Percentiles rank a stretch among this genome's conserved stretches.
phyloP scores from a whole-genome alignment of 92 coral and sea anemone species.

The Blastomussa wellsi region DNA sequence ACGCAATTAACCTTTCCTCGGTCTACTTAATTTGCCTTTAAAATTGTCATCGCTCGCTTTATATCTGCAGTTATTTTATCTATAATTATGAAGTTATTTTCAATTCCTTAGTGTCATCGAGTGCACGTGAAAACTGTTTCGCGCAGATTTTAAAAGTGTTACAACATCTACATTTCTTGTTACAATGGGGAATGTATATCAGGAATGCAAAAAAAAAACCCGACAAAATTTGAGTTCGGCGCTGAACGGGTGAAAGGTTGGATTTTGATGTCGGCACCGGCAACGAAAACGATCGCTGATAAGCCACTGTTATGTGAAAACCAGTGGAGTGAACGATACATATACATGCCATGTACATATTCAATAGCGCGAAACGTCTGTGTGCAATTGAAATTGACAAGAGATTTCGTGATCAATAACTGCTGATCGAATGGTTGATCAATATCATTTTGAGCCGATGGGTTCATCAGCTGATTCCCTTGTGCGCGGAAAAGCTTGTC shows the following conservation, averaged over 20 bases:
- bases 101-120: neutral
- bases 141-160: neutral
- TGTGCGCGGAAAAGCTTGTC: slow-evolving; percentile 21
- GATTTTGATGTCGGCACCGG: neutral
- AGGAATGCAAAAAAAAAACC: neutral
- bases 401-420: slow-evolving; percentile 27
- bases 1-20: neutral
- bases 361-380: neutral
- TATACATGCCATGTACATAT: too few relatives aligned
- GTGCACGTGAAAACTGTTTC: neutral
- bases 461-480: neutral
- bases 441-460: neutral
- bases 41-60: neutral
- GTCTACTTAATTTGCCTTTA: neutral
- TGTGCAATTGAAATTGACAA: neutral
- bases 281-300: neutral
- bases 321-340: neutral
- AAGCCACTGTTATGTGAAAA: neutral
- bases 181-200: neutral
- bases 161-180: too few relatives aligned
- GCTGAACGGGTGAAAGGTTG: neutral
- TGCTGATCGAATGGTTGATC: slow-evolving; percentile 11
- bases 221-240: neutral
- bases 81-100: neutral
- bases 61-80: neutral